Evolutionary conservation across 1,140 invertebrate species (phyloP).

Genomic region (Monomorium pharaonis): DNA sequence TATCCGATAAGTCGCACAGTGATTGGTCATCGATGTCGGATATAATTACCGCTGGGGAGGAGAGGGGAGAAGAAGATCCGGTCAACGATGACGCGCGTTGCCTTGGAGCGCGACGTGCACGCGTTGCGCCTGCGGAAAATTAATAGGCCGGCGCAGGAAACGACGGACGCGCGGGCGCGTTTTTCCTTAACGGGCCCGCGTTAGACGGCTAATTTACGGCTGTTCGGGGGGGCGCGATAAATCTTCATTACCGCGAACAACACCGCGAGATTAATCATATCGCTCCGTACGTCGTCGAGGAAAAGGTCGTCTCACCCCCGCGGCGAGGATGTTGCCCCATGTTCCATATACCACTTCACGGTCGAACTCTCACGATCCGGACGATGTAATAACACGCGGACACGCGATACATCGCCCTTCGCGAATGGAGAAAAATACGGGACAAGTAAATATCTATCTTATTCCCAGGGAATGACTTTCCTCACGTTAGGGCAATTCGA

Average conservation of each 20-base stretch:
- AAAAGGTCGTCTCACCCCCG: background rate
- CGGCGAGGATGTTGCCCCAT: background rate
- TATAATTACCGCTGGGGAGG: slow-evolving; percentile 72
- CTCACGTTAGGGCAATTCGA: background rate
- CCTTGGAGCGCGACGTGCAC: background rate
- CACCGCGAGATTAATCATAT: slow-evolving; percentile 52
- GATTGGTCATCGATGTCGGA: slow-evolving; percentile 74
- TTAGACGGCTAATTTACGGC: slow-evolving; percentile 52
- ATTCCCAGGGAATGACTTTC: background rate
- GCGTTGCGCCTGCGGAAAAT: slow-evolving; percentile 22
- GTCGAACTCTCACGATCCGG: background rate
- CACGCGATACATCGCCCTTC: background rate
- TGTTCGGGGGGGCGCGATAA: slow-evolving; percentile 25
- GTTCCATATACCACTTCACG: slow-evolving; percentile 14
- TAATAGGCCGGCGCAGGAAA: slow-evolving; percentile 52
- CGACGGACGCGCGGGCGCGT: slow-evolving; percentile 9
- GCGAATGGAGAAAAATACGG: background rate
- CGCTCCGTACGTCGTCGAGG: background rate
- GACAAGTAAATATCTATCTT: background rate
- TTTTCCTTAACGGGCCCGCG: slow-evolving; percentile 37
- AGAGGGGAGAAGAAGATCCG: slow-evolving; percentile 23
- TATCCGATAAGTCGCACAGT: slow-evolving; percentile 66
- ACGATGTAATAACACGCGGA: background rate
- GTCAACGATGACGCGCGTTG: slow-evolving; percentile 42
- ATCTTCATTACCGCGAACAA: slow-evolving; percentile 35